Percentiles rank a stretch among this genome's conserved stretches.
Evolutionary conservation across 2,888 invertebrate genomes (phyloP).

Genomic region (Nephrotoma appendiculata): DNA sequence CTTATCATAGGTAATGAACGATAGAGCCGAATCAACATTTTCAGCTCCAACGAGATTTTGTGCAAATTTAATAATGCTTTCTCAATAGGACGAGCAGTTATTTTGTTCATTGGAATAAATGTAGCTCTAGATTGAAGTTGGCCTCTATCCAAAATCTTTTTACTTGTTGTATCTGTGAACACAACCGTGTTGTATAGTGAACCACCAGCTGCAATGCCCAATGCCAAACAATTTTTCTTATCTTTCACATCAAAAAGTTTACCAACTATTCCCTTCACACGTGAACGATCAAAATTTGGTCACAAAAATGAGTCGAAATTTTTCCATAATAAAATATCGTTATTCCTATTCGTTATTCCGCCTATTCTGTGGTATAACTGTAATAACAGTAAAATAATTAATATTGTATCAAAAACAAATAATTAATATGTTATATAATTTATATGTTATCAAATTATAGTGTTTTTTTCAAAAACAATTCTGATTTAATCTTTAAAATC

Average conservation of each 20-base stretch:
- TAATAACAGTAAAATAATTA: too few species aligned
- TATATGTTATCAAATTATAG: too few species aligned
- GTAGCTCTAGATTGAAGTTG: constrained; percentile 67
- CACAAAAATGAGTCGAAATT: too few species aligned
- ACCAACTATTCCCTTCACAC: constrained; percentile 66
- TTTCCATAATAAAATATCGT: too few species aligned
- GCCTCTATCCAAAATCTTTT: constrained; percentile 69
- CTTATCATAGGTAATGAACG: constrained; percentile 55
- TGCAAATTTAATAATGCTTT: constrained; percentile 45
- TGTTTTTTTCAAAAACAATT: too few species aligned
- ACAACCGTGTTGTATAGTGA: constrained; percentile 81
- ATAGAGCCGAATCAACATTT: constrained; percentile 69
- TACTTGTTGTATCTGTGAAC: constrained; percentile 71
- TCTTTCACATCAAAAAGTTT: constrained; percentile 63
- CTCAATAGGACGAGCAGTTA: constrained; percentile 48
- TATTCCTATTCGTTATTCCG: too few species aligned
- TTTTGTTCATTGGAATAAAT: constrained; percentile 84
- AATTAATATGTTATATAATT: too few species aligned
- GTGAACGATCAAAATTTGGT: constrained; percentile 39
- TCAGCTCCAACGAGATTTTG: constrained; percentile 60
- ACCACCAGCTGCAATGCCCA: constrained; percentile 76
- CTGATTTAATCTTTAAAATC: too few species aligned
- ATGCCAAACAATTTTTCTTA: constrained; percentile 52
- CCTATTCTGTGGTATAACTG: too few species aligned
- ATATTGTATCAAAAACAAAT: too few species aligned